Evolutionary conservation across 2,888 invertebrate species (phyloP).

Genomic region (Hetaerina titia): DNA sequence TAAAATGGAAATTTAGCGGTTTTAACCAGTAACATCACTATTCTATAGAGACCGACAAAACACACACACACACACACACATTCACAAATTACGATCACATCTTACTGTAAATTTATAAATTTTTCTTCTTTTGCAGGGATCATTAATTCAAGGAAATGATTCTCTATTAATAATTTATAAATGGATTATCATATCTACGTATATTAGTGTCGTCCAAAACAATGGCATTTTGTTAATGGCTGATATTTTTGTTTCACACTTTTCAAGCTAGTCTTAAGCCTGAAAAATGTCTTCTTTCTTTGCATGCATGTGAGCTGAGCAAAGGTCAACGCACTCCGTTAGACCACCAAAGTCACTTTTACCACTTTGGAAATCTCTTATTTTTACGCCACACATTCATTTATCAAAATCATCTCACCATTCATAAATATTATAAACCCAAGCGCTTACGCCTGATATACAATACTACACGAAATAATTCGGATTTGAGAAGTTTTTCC

Average conservation of each 20-base stretch:
- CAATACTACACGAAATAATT: conserved; percentile 58
- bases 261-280: conserved; percentile 49
- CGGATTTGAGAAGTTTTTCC: conserved; percentile 66
- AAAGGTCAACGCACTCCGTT: conserved; percentile 52
- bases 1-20: conserved; percentile 36
- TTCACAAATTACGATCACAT: conserved; percentile 59
- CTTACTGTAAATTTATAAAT: conserved; percentile 55
- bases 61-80: conserved; percentile 28
- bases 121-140: conserved; percentile 42
- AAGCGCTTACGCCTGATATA: conserved; percentile 3
- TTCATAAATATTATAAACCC: conserved; percentile 21
- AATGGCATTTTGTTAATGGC: not conserved
- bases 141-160: conserved; percentile 16
- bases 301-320: conserved; percentile 44
- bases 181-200: conserved; percentile 65
- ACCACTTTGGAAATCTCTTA: conserved; percentile 42
- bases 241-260: conserved; percentile 8
- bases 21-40: conserved; percentile 45
- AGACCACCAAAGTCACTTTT: conserved; percentile 55
- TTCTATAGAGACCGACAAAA: conserved; percentile 49
- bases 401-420: conserved; percentile 37
- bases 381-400: not conserved
- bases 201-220: conserved; percentile 37
- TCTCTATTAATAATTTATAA: conserved; percentile 62
- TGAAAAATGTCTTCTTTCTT: conserved; percentile 6